A percentile compares a stretch with the other conserved stretches of the same genome.
Evolutionary conservation across 2,797 vertebrate species (phyloP).

Genomic region (Etheostoma nigrum): DNA sequence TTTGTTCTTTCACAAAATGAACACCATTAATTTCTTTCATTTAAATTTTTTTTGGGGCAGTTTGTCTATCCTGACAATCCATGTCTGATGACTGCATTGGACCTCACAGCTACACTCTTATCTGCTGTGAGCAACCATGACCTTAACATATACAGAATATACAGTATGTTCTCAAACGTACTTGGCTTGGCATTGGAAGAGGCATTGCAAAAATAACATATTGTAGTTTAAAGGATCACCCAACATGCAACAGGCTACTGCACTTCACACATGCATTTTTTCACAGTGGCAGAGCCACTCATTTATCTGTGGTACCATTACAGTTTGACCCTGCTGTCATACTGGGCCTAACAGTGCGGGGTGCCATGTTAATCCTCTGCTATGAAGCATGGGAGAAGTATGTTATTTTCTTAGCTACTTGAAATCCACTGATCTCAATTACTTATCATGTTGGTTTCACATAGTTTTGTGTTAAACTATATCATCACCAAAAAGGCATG

Average conservation of each 20-base stretch:
- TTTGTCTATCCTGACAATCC: no score
- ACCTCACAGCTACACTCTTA: background rate
- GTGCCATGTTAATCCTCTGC: background rate
- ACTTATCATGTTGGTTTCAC: background rate
- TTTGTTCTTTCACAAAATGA: background rate
- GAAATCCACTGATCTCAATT: background rate
- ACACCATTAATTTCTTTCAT: background rate
- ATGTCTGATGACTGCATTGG: background rate
- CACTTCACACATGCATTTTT: background rate
- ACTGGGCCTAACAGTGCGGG: background rate
- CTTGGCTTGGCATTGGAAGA: background rate
- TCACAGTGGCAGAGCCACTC: background rate
- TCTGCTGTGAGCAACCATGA: background rate
- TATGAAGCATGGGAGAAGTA: background rate
- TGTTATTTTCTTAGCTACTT: background rate
- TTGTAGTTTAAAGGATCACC: conserved; percentile 9
- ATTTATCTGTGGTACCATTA: background rate
- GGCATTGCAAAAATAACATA: background rate
- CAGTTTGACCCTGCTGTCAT: background rate
- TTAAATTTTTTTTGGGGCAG: background rate
- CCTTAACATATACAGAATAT: background rate
- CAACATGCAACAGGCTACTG: conserved; percentile 12
- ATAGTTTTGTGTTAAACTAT: background rate
- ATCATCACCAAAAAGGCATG: background rate
- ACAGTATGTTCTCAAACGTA: background rate